Conservation (phyloP, 92 coral and sea anemone species). For the Paramuricea clavata region DNA sequence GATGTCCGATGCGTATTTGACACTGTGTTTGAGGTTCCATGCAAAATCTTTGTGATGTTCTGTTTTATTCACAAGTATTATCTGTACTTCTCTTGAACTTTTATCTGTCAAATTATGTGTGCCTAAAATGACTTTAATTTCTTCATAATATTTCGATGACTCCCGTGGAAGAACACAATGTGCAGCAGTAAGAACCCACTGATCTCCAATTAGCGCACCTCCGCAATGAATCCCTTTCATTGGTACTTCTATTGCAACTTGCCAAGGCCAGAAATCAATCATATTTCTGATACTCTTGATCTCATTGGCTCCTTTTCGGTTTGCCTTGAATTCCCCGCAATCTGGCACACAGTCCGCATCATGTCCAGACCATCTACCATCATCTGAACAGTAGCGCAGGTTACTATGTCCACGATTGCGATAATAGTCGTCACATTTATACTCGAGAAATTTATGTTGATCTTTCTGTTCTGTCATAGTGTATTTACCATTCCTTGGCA, state of each 20-base stretch:
- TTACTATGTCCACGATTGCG: slow-evolving; percentile 74
- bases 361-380: slow-evolving; percentile 85
- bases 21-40: slow-evolving; percentile 74
- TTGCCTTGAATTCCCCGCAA: slow-evolving; percentile 79
- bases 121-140: slow-evolving; percentile 80
- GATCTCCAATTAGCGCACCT: slow-evolving; percentile 86
- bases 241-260: slow-evolving; percentile 76
- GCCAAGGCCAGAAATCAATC: slow-evolving; percentile 94
- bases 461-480: slow-evolving; percentile 76
- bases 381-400: slow-evolving; percentile 86
- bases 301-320: slow-evolving; percentile 69
- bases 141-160: slow-evolving; percentile 43
- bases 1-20: slow-evolving; percentile 78
- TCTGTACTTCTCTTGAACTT: slow-evolving; percentile 74
- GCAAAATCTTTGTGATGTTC: slow-evolving; percentile 77
- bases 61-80: slow-evolving; percentile 73
- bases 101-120: slow-evolving; percentile 73
- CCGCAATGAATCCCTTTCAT: slow-evolving; percentile 78
- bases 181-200: slow-evolving; percentile 97
- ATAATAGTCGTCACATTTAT: slow-evolving; percentile 76
- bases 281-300: slow-evolving; percentile 74
- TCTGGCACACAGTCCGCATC: slow-evolving; percentile 76
- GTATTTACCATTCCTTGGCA: slow-evolving; percentile 77
- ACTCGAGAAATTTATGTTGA: slow-evolving; percentile 76
- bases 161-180: slow-evolving; percentile 78